phyloP scores from a whole-genome alignment of 2,888 invertebrate genomes.

The Crepidodera aurea region DNA sequence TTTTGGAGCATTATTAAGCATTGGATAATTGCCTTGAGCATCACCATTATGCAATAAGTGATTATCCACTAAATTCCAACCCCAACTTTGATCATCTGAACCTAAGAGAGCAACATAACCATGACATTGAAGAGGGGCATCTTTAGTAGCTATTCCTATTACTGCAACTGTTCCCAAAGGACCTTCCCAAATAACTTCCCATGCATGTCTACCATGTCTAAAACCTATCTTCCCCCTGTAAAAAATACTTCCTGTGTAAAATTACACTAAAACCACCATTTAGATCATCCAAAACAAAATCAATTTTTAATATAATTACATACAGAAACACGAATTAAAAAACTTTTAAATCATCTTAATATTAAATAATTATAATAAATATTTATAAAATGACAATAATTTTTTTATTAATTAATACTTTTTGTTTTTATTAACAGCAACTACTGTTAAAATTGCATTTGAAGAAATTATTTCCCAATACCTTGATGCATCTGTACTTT shows the following conservation, averaged over 20 bases:
- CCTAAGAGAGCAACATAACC: constrained; percentile 96
- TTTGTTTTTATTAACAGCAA: no score
- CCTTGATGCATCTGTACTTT: constrained; percentile 95
- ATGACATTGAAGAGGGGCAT: constrained; percentile 91
- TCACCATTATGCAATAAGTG: constrained; percentile 95
- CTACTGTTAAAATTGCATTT: no score
- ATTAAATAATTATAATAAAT: no score
- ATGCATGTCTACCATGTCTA: constrained; percentile 90
- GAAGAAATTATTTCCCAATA: no score
- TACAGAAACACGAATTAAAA: no score
- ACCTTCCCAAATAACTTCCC: constrained; percentile 99
- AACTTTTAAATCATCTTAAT: no score
- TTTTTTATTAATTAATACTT: no score
- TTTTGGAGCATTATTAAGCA: constrained; percentile 95
- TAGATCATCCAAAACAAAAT: background rate
- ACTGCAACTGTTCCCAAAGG: constrained; percentile 98
- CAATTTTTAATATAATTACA: no score
- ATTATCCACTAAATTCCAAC: constrained; percentile 99
- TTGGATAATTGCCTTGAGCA: constrained; percentile 91
- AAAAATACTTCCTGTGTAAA: background rate
- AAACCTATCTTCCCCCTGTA: constrained; percentile 61
- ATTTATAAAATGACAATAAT: no score
- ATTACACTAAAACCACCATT: background rate
- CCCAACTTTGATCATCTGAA: constrained; percentile 97
- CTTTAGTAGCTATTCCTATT: constrained; percentile 93